Conservation (phyloP, 2,113 vertebrate species). For the Pelobates fuscus region DNA sequence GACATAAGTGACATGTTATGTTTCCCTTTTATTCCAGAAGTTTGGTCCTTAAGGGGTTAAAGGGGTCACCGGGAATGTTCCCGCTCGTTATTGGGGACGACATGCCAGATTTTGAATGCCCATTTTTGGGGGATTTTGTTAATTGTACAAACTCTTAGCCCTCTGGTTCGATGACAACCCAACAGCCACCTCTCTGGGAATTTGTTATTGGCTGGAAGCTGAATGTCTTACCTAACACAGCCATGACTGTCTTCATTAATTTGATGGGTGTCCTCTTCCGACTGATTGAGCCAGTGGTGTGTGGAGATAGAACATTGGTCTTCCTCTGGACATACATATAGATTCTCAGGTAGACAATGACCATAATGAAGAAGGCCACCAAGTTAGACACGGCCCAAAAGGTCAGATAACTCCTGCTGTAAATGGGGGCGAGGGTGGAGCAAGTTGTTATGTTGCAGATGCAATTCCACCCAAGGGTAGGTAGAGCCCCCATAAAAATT, state of each 20-base stretch:
- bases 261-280: constrained; percentile 89
- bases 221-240: constrained; percentile 85
- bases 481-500: constrained; percentile 91
- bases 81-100: no score
- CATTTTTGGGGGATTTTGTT: no score
- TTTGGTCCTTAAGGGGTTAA: no score
- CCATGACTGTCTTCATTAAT: constrained; percentile 98
- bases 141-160: no score
- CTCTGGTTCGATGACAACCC: no score
- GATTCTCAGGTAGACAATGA: constrained; percentile 88
- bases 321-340: constrained; percentile 92
- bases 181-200: no score
- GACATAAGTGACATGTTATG: no score
- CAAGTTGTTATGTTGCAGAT: constrained; percentile 84
- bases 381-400: constrained; percentile 94
- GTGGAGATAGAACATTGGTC: constrained; percentile 75
- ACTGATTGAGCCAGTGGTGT: constrained; percentile 86
- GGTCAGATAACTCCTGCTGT: constrained; percentile 91
- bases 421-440: constrained; percentile 89
- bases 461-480: constrained; percentile 95
- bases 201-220: no score
- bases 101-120: no score
- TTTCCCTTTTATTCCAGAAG: no score
- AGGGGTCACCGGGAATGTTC: no score
- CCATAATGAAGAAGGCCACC: constrained; percentile 88